These are phyloP conservation scores for Apis cerana DNA, from an alignment of 1,140 invertebrate species.

Conservation along the genomic window DNA sequence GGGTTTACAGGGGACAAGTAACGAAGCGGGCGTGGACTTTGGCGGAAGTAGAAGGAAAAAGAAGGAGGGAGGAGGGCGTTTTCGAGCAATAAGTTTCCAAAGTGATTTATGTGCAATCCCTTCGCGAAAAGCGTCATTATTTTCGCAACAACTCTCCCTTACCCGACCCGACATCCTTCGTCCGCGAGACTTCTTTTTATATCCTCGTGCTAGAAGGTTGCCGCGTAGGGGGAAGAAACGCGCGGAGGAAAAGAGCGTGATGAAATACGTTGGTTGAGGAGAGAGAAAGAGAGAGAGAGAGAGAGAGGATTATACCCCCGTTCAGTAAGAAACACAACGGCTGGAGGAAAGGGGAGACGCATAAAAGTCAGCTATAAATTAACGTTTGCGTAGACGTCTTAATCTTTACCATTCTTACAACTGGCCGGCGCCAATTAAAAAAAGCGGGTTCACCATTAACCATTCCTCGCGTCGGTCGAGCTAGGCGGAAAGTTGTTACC, in stretches of 20 bases:
- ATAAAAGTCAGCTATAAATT: slow-evolving; percentile 68
- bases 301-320: slow-evolving; percentile 54
- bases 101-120: slow-evolving; percentile 52
- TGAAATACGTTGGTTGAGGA: slow-evolving; percentile 65
- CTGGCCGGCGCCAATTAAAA: slow-evolving; percentile 32
- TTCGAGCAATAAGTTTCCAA: slow-evolving; percentile 41
- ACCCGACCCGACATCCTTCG: slow-evolving; percentile 9
- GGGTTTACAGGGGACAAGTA: slow-evolving; percentile 6
- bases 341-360: slow-evolving; percentile 57
- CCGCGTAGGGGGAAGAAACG: slow-evolving; percentile 52
- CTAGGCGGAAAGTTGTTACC: background rate
- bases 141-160: slow-evolving; percentile 21
- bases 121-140: slow-evolving; percentile 50
- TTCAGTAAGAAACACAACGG: slow-evolving; percentile 51
- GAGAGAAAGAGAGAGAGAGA: slow-evolving; percentile 23
- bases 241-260: slow-evolving; percentile 44
- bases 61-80: background rate
- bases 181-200: slow-evolving; percentile 41
- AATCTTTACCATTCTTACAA: slow-evolving; percentile 53
- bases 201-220: slow-evolving; percentile 9
- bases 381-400: slow-evolving; percentile 55
- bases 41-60: background rate
- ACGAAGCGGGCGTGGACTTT: background rate
- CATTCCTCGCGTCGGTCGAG: background rate
- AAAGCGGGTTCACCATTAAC: background rate